phyloP scores from a whole-genome alignment of 2,797 vertebrate species.

The Lutjanus argentimaculatus region DNA sequence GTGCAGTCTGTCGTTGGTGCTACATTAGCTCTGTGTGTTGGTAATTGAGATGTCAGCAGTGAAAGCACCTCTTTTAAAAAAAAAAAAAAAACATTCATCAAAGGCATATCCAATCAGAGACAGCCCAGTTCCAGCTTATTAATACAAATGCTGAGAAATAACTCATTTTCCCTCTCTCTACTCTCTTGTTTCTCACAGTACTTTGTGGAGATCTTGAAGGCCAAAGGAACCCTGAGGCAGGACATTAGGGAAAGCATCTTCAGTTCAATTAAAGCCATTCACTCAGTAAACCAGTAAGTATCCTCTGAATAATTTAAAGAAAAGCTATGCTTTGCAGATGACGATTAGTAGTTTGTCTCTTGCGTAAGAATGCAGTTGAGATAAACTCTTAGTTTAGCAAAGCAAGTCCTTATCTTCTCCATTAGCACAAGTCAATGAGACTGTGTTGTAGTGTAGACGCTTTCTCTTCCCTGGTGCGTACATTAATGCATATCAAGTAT shows the following conservation, averaged over 20 bases:
- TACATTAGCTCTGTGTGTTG: slow-evolving; percentile 16
- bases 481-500: slow-evolving; percentile 41
- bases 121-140: slow-evolving; percentile 57
- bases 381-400: slow-evolving; percentile 77
- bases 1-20: slow-evolving; percentile 27
- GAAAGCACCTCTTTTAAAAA: slow-evolving; percentile 43
- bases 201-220: slow-evolving; percentile 94
- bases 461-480: slow-evolving; percentile 15
- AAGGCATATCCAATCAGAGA: slow-evolving; percentile 55
- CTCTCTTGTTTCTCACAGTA: slow-evolving; percentile 84
- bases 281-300: slow-evolving; percentile 93
- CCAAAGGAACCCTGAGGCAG: slow-evolving; percentile 91
- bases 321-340: slow-evolving; percentile 73
- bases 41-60: slow-evolving; percentile 75
- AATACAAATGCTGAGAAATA: slow-evolving; percentile 27
- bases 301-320: slow-evolving; percentile 88
- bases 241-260: slow-evolving; percentile 90
- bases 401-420: slow-evolving; percentile 70
- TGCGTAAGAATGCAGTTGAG: slow-evolving; percentile 80
- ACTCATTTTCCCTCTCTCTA: slow-evolving; percentile 20
- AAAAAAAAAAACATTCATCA: slow-evolving; percentile 44
- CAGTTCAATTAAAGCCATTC: slow-evolving; percentile 92
- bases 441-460: slow-evolving; percentile 9
- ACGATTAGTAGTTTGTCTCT: slow-evolving; percentile 78
- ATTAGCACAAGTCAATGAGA: slow-evolving; percentile 67